Evolutionary conservation across 2,888 invertebrate genomes (phyloP), one percentile per base, ranked within the genome.

Genomic region (Empis livida): DNA sequence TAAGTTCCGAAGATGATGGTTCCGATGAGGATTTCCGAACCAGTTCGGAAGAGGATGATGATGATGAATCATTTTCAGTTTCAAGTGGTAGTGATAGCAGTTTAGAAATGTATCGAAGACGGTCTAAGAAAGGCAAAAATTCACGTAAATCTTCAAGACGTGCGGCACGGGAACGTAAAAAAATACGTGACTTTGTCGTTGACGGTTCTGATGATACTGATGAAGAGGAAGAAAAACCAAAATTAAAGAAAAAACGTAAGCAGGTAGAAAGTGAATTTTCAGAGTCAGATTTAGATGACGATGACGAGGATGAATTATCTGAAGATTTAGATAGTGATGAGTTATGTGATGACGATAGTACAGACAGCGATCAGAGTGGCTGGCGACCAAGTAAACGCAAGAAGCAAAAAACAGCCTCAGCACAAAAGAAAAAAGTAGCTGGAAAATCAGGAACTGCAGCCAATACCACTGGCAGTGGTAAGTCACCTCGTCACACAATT

Each of bases 11-110:
- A 61, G 86, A 89, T 54, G 85, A 89, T 64, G 80, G 77, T 48
- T 87, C 85, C 1, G 93, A 93, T 60, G 93, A 93, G 65, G 94
- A 94, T 67, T 94, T 93, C 61, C 87, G 89, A 62, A 88, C 65
- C 0, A 67, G 89, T 39, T 80, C 84, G 0, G 61, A 63, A 53
- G 64, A 65, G 5, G 58, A 66, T 14, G 75, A 73, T 2, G 72
- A 72, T 23, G 72, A 73, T 13, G 79, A 80, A 42, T 78, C 80
- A 23, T 75, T 77, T 46, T 70, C 71, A 1, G 75, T 74, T 1
- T 73, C 73, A 23, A 77, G 76, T 10, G 79, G 78, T 20, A 77
- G 73, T 37, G 73, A 73, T 42, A 68, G 73, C n/a, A 71, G 69
- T 13, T 60, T 73, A 40, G 73, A 73, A 37, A 62, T 70, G 3